phyloP scores from a whole-genome alignment of 2,797 vertebrate species.

The Coendou prehensilis region DNA sequence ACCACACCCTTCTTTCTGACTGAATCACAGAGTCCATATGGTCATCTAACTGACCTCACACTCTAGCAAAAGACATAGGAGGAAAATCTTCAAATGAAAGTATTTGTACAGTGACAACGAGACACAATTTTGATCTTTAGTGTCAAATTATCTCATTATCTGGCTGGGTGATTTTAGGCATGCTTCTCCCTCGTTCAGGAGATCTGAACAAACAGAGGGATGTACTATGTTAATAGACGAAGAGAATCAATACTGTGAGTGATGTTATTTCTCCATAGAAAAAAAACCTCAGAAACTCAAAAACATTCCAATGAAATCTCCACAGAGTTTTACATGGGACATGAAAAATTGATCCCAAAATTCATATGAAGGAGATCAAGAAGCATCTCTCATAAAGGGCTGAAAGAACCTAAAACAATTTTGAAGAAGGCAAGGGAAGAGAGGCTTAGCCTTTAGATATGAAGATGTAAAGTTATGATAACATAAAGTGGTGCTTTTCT shows the following conservation, averaged over 20 bases:
- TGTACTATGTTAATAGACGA: neutral
- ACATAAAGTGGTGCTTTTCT: neutral
- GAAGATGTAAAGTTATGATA: conserved; percentile 20
- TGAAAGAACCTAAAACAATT: conserved; percentile 14
- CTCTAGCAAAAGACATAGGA: conserved; percentile 72
- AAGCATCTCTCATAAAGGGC: neutral
- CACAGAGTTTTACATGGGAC: neutral
- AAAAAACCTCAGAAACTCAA: conserved; percentile 22
- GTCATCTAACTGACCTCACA: conserved; percentile 63
- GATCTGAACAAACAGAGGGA: neutral
- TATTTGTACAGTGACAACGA: conserved; percentile 9
- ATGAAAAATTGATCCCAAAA: conserved; percentile 42
- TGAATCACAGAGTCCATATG: conserved; percentile 77
- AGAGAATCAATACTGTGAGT: neutral
- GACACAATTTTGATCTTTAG: neutral
- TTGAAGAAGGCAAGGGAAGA: neutral
- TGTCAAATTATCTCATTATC: neutral
- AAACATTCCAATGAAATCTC: conserved; percentile 42
- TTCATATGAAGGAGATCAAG: conserved; percentile 7
- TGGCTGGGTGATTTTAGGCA: neutral
- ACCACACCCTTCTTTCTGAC: conserved; percentile 70
- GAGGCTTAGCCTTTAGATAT: neutral
- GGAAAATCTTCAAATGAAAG: conserved; percentile 58
- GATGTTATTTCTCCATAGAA: conserved; percentile 2
- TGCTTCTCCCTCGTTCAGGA: neutral